Base-by-base conservation (phyloP, 1,140 invertebrate species). In the Phymorhynchus buccinoides region DNA sequence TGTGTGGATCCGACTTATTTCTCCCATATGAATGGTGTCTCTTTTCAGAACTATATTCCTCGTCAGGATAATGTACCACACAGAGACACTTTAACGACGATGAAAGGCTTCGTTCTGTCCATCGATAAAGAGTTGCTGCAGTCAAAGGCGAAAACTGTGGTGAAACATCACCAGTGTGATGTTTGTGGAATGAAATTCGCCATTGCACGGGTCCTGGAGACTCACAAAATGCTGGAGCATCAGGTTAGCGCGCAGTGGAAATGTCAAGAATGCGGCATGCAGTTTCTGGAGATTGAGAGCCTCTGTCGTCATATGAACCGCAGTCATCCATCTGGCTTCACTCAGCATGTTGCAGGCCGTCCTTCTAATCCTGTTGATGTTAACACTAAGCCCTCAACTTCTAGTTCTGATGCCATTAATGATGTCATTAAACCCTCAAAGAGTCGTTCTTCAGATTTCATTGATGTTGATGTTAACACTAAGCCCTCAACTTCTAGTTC, bases 151-250 rank as follows among this genome's bases (percentile, higher is more conserved):
- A 52, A 22, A 27, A 32, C 27, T 27, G 35, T 75, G 1, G 37
- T 27, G 22, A 83, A 83, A 41, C 39, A 44, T 22, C 66, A 71
- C 66, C 35, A 30, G 37, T 83, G 81, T 44, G 41, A 44, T 62
- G 9, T 83, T 16, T 71, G 62, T 37, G 27, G 18, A 1, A 18
- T 41, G 81, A 30, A 39, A 6, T 81, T 81, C 66, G 80, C 80
- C 37, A 35, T 81, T 14, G 48, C 80, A 0, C 0, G 80, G 27
- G 80, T 81, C 9, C 52, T 66, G 22, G 80, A 81, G 27, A 66
- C 52, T 3, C 80, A 81, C 52, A 62, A 66, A 37, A 81, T 81
- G 80, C n/a, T 81, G 9, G 80, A 81, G 32, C 80, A 81, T 32
- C 52, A 81, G 80, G 48, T 83, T 3, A 12, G 37, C 14, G 30